phyloP scores from a whole-genome alignment of 2,113 vertebrate species.

The Pterocles orientalis region DNA sequence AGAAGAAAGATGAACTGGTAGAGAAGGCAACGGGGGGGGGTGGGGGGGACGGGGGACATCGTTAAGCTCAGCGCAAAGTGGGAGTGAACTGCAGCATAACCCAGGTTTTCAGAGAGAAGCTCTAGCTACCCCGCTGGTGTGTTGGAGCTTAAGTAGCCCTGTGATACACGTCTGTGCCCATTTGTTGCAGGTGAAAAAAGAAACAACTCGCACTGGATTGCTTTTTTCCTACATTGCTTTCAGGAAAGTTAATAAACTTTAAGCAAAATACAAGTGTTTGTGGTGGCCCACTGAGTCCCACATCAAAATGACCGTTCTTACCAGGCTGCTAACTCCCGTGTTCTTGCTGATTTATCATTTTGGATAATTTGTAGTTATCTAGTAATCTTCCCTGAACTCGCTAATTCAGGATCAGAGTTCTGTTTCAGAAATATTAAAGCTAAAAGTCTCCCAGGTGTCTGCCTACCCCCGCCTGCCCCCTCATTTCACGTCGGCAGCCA shows the following conservation, averaged over 20 bases:
- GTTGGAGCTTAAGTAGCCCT: not conserved
- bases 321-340: not conserved
- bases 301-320: not conserved
- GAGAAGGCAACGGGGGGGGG: not conserved
- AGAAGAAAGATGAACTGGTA: not conserved
- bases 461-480: not conserved
- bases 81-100: not conserved
- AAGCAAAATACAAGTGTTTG: not conserved
- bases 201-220: not conserved
- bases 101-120: not conserved
- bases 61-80: not conserved
- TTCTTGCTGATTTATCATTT: not conserved
- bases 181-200: not conserved
- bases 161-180: fast-evolving
- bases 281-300: not conserved
- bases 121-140: fast-evolving
- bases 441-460: not conserved
- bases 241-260: not conserved
- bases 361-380: not conserved
- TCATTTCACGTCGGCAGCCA: not conserved
- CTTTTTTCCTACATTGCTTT: not conserved
- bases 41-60: no score
- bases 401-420: not conserved
- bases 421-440: not conserved
- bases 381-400: not conserved